phyloP scores from a whole-genome alignment of 2,888 invertebrate species.

The Hydropsyche betteni region DNA sequence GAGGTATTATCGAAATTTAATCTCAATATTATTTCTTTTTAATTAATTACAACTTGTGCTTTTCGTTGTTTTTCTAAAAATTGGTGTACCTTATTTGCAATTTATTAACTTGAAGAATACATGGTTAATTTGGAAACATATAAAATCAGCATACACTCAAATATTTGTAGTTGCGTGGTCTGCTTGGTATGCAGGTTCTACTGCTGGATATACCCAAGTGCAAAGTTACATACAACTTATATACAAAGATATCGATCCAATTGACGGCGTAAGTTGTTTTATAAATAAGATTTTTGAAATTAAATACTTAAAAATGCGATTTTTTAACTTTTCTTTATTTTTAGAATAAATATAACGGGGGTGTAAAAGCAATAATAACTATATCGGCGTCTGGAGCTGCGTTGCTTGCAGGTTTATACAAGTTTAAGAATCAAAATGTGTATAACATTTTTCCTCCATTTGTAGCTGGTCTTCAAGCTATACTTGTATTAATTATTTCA shows the following conservation, averaged over 20 bases:
- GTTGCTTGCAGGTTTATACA: slow-evolving; percentile 61
- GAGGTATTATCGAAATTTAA: too few relatives aligned
- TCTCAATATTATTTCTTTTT: too few relatives aligned
- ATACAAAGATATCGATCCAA: slow-evolving; percentile 73
- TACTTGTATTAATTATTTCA: slow-evolving; percentile 67
- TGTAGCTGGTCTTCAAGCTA: slow-evolving; percentile 66
- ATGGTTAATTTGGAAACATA: slow-evolving; percentile 57
- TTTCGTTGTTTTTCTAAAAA: too few relatives aligned
- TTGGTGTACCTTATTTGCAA: too few relatives aligned
- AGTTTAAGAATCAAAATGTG: slow-evolving; percentile 20
- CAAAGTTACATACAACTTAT: slow-evolving; percentile 83
- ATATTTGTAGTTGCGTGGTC: slow-evolving; percentile 62
- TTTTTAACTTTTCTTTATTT: not conserved
- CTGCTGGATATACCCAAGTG: slow-evolving; percentile 65
- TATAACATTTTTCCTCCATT: slow-evolving; percentile 56
- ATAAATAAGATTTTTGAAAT: not conserved
- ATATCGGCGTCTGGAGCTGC: slow-evolving; percentile 73
- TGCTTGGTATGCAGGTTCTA: slow-evolving; percentile 61
- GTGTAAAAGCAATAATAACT: slow-evolving; percentile 81
- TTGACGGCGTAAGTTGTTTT: too few relatives aligned
- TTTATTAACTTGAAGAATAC: not conserved
- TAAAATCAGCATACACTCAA: slow-evolving; percentile 60
- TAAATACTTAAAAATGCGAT: not conserved
- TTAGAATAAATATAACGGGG: slow-evolving; percentile 73
- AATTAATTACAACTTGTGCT: too few relatives aligned